Base-by-base conservation (phyloP, 35 echinoderm and acorn worm genomes). In the Lytechinus variegatus region DNA sequence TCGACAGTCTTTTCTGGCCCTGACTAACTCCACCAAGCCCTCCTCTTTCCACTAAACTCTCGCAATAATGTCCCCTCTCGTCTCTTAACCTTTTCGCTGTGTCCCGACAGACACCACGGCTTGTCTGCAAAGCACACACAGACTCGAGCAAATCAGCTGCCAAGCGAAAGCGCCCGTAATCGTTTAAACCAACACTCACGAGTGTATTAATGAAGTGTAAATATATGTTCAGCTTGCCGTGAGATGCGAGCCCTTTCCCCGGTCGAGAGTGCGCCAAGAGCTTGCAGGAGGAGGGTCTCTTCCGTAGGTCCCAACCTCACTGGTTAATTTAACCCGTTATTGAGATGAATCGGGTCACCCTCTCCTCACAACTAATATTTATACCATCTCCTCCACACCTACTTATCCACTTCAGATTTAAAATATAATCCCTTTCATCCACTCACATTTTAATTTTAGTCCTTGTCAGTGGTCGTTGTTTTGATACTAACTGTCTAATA, bases 121-220 rank as follows among this genome's bases (percentile, higher is more conserved):
- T 90, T 90, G 88, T 90, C 28, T 90, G 88, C 88, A 90, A 90
- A 52, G 52, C 88, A 90, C 88, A 90, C 88, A 90, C 9, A 90
- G 52, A 90, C 88, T 12, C 16, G 88, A 90, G 29, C 88, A 79
- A 79, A 90, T 90, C 88, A 90, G 88, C 88, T 90, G 88, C 52
- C 28, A 4, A 54, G 88, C 52, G 88, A 90, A 90, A 90, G 88
- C 52, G 24, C 52, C 29, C 52, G 88, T 90, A 90, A 90, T 90
- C 88, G 52, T 90, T 90, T 90, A 54, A 90, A 90, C 88, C 88
- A 90, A 90, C 88, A 90, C 88, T 90, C 88, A 27, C 28, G 88
- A 33, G 88, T 90, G 52, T 90, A 90, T 90, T 90, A 54, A 90
- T 90, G 88, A 90, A 90, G 88, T 52, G 88, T 90, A 90, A 90